A percentile compares a stretch with the other conserved stretches of the same genome.
These are phyloP conservation scores for Malacoraja senta DNA, from an alignment of 2,797 vertebrate genomes.

Conservation along the genomic window DNA sequence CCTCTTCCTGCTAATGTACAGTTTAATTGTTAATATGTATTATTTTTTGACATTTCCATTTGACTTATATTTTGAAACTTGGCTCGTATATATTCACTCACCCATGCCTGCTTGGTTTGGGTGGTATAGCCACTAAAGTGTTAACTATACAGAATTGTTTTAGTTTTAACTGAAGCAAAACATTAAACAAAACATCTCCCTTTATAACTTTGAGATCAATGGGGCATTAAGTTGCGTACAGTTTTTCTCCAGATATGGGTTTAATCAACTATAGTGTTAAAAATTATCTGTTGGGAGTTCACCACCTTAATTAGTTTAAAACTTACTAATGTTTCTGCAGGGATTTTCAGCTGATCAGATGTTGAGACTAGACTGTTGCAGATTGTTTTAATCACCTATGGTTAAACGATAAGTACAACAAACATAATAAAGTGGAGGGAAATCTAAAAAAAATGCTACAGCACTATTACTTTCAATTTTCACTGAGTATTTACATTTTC, in stretches of 20 bases:
- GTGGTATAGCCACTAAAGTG: not conserved
- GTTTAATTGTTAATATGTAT: not conserved
- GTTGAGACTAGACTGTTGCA: not conserved
- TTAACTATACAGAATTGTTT: not conserved
- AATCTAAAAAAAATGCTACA: not conserved
- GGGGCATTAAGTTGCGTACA: not conserved
- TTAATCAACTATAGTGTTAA: not conserved
- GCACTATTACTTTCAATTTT: not conserved
- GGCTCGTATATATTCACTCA: not conserved
- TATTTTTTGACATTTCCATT: not conserved
- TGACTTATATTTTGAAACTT: not conserved
- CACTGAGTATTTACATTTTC: not conserved
- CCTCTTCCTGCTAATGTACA: not conserved
- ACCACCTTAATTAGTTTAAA: not conserved
- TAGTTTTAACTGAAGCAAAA: not conserved
- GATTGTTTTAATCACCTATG: not conserved
- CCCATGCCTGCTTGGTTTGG: not conserved
- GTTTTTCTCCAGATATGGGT: not conserved
- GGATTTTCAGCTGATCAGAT: not conserved
- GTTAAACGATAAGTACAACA: not conserved
- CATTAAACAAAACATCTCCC: not conserved
- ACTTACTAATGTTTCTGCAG: not conserved
- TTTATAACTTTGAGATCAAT: not conserved
- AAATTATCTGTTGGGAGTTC: not conserved
- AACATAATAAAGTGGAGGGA: not conserved